These are phyloP conservation scores for Elephantulus edwardii DNA, from an alignment of 2,113 vertebrate genomes.

Conservation along the genomic window DNA sequence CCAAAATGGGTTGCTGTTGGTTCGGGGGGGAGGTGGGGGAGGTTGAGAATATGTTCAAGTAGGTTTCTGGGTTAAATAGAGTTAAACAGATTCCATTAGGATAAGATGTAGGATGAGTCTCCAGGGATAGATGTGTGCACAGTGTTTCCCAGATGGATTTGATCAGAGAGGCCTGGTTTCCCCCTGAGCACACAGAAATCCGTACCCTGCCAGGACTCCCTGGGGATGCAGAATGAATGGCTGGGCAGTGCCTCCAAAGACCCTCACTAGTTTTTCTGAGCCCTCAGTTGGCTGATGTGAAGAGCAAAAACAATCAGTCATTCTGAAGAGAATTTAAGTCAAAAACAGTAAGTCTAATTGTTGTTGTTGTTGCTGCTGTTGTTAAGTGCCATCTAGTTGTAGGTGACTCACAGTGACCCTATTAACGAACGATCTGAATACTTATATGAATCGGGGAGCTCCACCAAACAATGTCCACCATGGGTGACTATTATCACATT, in stretches of 20 bases:
- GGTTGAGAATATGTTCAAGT: not conserved
- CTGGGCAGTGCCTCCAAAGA: not conserved
- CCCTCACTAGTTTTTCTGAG: not conserved
- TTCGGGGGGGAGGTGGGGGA: too few species aligned
- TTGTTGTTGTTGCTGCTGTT: too few species aligned
- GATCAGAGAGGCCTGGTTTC: not conserved
- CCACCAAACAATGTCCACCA: too few species aligned
- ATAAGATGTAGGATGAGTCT: not conserved
- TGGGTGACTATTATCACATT: too few species aligned
- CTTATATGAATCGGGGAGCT: too few species aligned
- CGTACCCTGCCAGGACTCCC: not conserved
- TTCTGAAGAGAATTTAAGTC: not conserved
- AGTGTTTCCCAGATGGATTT: not conserved
- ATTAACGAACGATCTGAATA: too few species aligned
- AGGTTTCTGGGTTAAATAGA: conserved; percentile 64
- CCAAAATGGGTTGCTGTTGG: not conserved
- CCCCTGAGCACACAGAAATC: not conserved
- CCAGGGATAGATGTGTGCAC: not conserved
- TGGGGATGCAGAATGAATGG: not conserved
- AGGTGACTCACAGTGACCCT: too few species aligned
- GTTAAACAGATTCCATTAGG: conserved; percentile 23
- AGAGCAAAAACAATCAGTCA: not conserved
- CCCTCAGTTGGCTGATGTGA: not conserved
- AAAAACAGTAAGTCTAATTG: not conserved
- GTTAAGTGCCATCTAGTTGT: too few species aligned